Base-by-base conservation (phyloP, 2,888 invertebrate genomes). In the Cheilosia soror region DNA sequence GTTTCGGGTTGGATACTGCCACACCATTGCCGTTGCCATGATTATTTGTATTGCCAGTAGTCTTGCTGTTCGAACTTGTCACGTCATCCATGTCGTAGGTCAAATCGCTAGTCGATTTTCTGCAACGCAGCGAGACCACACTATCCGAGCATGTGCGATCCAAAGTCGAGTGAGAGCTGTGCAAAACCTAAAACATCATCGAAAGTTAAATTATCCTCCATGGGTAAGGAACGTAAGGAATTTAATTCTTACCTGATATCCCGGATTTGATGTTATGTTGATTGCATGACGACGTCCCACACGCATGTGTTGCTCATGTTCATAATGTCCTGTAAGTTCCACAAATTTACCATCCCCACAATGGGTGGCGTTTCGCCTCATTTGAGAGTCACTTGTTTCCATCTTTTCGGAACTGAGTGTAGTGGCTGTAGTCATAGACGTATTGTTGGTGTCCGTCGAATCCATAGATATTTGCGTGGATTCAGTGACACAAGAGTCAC, bases 81-180 rank as follows among this genome's bases (percentile, higher is more conserved):
- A 65, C 80, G 27, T 89, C 88, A 13, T 91, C 90, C 2, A 89
- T 83, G 57, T 91, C 90, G 58, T 90, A 89, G 53, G 95, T 95
- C 88, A 96, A 92, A 92, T 96, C 96, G 25, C 96, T 96, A 2
- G 96, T 96, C 0, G 96, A 96, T 89, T 96, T 96, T 65, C 96
- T 93, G 87, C 95, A 95, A 49, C 94, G 93, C 65, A 91, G 75
- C 0, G 91, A 91, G 3, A 92, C 92, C 0, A 92, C 89, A 79
- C 92, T 92, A 49, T 92, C 92, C 37, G 92, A 92, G 63, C 92
- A 92, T 15, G 92, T 92, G 15, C 92, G 90, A 87, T 92, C 92
- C 85, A 92, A 79, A 0, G 92, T 92, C 15, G 92, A 92, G 60
- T 92, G 92, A 0, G 92, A 92, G 73, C 92, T 91, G 78, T 92